Evolutionary conservation across 1,140 invertebrate species (phyloP).

Genomic region (Ylistrum balloti): DNA sequence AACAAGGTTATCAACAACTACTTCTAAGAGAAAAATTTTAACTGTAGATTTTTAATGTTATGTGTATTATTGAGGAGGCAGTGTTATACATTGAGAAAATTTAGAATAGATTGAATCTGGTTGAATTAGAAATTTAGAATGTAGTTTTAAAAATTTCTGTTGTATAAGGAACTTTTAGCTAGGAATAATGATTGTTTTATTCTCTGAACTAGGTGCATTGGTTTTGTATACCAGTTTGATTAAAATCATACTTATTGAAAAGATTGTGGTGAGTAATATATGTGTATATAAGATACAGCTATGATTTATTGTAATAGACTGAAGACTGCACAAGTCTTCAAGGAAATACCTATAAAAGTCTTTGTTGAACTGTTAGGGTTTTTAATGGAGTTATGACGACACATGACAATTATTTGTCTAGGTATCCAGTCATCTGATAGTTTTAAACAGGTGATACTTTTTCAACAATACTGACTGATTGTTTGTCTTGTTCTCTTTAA

Average conservation of each 20-base stretch:
- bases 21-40: background rate
- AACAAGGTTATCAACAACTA: background rate
- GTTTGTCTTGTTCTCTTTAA: no score
- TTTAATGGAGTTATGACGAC: background rate
- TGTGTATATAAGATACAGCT: background rate
- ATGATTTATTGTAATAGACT: background rate
- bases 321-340: background rate
- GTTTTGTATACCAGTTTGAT: background rate
- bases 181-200: background rate
- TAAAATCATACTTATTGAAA: no score
- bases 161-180: no score
- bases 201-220: background rate
- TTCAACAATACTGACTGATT: background rate
- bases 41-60: background rate
- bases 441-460: background rate
- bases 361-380: background rate
- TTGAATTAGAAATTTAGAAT: background rate
- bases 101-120: background rate
- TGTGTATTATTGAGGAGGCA: background rate
- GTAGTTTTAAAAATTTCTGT: background rate
- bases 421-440: background rate
- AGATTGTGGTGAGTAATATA: background rate
- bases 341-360: background rate
- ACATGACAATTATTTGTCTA: background rate
- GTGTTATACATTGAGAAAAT: background rate